Conservation (phyloP, 2,888 invertebrate species). For the Netelia inedita region DNA sequence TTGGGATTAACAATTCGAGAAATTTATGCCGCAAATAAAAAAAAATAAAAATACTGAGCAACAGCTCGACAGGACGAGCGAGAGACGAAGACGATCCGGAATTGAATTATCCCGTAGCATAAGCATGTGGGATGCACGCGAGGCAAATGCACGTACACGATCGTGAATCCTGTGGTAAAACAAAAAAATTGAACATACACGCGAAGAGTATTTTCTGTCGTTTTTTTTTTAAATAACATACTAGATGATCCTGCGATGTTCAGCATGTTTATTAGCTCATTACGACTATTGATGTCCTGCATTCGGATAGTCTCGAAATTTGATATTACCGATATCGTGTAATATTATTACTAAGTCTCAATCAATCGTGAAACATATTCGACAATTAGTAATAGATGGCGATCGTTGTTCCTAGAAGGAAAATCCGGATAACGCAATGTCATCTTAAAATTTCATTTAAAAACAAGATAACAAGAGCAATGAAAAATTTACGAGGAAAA, state of each 20-base stretch:
- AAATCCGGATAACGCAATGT: slow-evolving; percentile 42
- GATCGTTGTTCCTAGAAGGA: slow-evolving; percentile 38
- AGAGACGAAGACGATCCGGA: slow-evolving; percentile 43
- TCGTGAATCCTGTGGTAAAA: slow-evolving; percentile 39
- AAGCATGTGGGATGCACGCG: slow-evolving; percentile 65
- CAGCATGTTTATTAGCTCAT: slow-evolving; percentile 77
- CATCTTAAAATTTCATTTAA: slow-evolving; percentile 8
- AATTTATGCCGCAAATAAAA: background rate
- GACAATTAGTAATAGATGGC: slow-evolving; percentile 22
- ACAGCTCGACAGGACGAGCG: slow-evolving; percentile 38
- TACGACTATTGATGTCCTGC: slow-evolving; percentile 72
- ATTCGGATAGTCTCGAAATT: slow-evolving; percentile 71
- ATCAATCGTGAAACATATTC: slow-evolving; percentile 26
- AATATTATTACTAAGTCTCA: slow-evolving; percentile 26
- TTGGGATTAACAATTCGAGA: background rate
- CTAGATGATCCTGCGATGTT: slow-evolving; percentile 70
- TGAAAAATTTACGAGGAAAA: background rate
- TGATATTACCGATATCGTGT: slow-evolving; percentile 50
- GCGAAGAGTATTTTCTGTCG: slow-evolving; percentile 39
- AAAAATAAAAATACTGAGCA: slow-evolving; percentile 7
- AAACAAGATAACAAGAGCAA: background rate
- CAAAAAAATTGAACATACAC: slow-evolving; percentile 13
- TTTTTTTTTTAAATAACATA: slow-evolving; percentile 48
- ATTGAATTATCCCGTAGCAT: slow-evolving; percentile 52
- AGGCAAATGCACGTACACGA: slow-evolving; percentile 64